Percentiles rank a stretch among this genome's conserved stretches.
These are phyloP conservation scores for Tapirus terrestris DNA, from an alignment of 2,113 vertebrate species.

Conservation along the genomic window DNA sequence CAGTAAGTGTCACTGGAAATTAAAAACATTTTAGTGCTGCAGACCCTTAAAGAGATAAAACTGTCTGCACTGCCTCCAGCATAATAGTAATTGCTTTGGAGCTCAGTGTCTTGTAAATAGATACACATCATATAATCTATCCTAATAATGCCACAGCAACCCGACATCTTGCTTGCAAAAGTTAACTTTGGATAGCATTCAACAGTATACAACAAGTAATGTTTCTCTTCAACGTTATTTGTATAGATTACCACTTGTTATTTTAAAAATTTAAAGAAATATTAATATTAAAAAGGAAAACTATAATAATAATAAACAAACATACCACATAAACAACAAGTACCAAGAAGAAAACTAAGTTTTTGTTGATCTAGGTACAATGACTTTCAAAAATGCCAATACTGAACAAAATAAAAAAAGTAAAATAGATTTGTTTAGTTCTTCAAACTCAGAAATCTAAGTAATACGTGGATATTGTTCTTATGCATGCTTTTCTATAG, in stretches of 20 bases:
- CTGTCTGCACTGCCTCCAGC: conserved; percentile 26
- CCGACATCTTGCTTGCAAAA: not conserved
- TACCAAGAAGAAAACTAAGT: not conserved
- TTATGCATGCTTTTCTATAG: not conserved
- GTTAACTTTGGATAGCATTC: not conserved
- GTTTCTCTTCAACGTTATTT: not conserved
- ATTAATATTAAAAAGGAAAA: conserved; percentile 2
- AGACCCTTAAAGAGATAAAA: conserved; percentile 54
- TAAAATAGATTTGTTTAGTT: not conserved
- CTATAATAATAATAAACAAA: not conserved
- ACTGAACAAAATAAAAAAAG: not conserved
- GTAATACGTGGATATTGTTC: not conserved
- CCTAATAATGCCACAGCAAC: not conserved
- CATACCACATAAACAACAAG: not conserved
- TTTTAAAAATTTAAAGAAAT: not conserved
- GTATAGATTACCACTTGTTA: not conserved
- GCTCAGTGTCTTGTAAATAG: conserved; percentile 29
- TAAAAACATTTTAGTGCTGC: conserved; percentile 62
- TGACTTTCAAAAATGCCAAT: not conserved
- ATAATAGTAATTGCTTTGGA: conserved; percentile 37
- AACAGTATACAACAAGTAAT: not conserved
- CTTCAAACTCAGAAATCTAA: not conserved
- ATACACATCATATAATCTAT: not conserved
- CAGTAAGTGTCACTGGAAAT: conserved; percentile 48
- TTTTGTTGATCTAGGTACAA: not conserved